Evolutionary conservation across 1,140 invertebrate genomes (phyloP).

Genomic region (Atopsyche davidsoni): DNA sequence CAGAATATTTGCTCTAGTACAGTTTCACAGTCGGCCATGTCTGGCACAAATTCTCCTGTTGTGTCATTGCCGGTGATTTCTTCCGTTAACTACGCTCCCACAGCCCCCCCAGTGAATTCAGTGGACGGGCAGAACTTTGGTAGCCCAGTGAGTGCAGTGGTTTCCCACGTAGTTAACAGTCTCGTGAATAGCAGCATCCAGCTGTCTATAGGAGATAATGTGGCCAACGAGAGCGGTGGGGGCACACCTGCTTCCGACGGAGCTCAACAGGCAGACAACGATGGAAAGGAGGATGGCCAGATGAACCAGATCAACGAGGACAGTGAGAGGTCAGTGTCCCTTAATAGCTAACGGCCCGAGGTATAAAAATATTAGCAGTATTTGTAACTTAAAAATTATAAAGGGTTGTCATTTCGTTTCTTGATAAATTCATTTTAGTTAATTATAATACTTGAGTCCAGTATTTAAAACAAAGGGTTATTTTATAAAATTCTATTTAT

Average conservation of each 20-base stretch:
- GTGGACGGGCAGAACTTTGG: conserved; percentile 45
- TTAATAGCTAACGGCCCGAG: too few species aligned
- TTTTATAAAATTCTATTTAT: too few species aligned
- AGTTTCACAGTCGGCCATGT: conserved; percentile 28
- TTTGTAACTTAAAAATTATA: too few species aligned
- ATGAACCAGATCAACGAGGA: conserved; percentile 48
- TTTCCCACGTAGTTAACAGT: conserved; percentile 45
- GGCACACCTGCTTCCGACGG: conserved; percentile 35
- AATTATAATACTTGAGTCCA: too few species aligned
- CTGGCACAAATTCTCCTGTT: conserved; percentile 47
- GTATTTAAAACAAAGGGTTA: too few species aligned
- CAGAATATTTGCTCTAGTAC: conserved; percentile 37
- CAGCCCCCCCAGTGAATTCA: conserved; percentile 32
- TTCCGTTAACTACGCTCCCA: conserved; percentile 39
- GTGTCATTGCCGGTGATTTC: conserved; percentile 46
- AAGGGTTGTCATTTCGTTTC: too few species aligned
- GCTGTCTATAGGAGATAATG: conserved; percentile 44
- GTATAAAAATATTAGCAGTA: too few species aligned
- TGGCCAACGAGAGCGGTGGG: conserved; percentile 35
- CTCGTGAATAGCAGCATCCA: conserved; percentile 44
- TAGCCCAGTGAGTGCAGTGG: conserved; percentile 47
- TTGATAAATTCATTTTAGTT: too few species aligned
- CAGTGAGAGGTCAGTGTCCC: conserved; percentile 56
- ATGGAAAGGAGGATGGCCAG: conserved; percentile 44
- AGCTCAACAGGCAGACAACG: conserved; percentile 38